Evolutionary conservation across 2,113 vertebrate species (phyloP).

Genomic region (Seriola quinqueradiata): DNA sequence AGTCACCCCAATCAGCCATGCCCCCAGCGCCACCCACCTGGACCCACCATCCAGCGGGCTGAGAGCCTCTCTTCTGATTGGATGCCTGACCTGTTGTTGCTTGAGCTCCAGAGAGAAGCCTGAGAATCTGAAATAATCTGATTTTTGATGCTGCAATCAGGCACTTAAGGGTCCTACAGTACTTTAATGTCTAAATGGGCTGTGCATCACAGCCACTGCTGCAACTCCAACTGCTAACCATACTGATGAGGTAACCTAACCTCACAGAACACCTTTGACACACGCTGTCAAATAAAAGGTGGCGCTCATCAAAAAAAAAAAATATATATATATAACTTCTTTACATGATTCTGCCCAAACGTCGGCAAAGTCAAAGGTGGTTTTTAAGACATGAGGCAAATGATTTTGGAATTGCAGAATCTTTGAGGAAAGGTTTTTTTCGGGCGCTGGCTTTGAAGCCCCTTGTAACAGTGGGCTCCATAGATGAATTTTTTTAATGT

Average conservation of each 20-base stretch:
- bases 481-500: slow-evolving; percentile 35
- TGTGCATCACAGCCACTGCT: neutral
- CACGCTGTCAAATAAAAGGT: neutral
- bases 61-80: too few relatives aligned
- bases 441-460: slow-evolving; percentile 33
- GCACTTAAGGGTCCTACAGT: too few relatives aligned
- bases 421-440: slow-evolving; percentile 18
- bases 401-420: slow-evolving; percentile 20
- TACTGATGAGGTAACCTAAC: too few relatives aligned
- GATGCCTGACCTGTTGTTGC: too few relatives aligned
- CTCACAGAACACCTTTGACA: neutral
- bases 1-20: too few relatives aligned
- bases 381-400: slow-evolving; percentile 5
- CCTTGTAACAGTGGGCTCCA: slow-evolving; percentile 21
- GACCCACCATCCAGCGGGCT: too few relatives aligned
- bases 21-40: too few relatives aligned
- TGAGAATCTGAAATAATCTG: neutral
- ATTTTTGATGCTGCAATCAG: neutral
- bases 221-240: too few relatives aligned
- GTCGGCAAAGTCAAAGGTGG: neutral
- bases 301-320: neutral
- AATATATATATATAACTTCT: neutral
- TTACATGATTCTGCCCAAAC: neutral
- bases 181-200: neutral
- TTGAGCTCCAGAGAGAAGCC: too few relatives aligned